Evolutionary conservation across 2,113 vertebrate genomes (phyloP), one percentile per base, ranked within the genome.

Genomic region (Polypterus bichir): DNA sequence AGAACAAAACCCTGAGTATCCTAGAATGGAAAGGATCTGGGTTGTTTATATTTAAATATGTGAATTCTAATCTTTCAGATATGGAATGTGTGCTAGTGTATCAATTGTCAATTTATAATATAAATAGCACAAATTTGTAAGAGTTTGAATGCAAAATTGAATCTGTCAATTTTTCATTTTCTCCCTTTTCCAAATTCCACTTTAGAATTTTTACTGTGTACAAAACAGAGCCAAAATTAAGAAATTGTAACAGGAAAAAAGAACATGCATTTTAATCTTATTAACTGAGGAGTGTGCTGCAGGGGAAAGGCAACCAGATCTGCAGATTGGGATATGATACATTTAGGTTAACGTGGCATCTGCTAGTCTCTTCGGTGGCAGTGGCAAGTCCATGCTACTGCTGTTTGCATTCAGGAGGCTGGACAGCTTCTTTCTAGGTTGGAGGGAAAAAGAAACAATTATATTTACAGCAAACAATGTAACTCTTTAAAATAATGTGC

Each of bases 341-440:
- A 79, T 82, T 78, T 80, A 69, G 71, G 77, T 52, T 53, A 70
- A 70, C 63, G 63, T 70, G 74, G 74, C 72, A 67, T 69, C 61
- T 68, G 70, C 69, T 66, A 57, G 61, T 59, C 57, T 58, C 51
- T 7, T 49, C 52, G n/a, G 52, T 46, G 76, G 83, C 76, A 70
- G 71, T 76, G 78, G 76, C 72, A 69, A 77, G 79, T 72, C 75
- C 75, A 70, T 55, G 74, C 92, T 88, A 98, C 86, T 99, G 96
- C 86, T 98, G 94, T 77, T 98, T 97, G 89, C 96, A 98, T 77
- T 98, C 96, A 47, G 92, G 88, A 65, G 94, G 96, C 77, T 93
- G 94, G 81, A 86, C 84, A 74, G 87, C 79, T 69, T 91, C 91
- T 86, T 90, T 94, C 94, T 97, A 91, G 7, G 57, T 47, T 54